Base-by-base conservation (phyloP, 2,797 vertebrate species). In the Crax fasciolata region DNA sequence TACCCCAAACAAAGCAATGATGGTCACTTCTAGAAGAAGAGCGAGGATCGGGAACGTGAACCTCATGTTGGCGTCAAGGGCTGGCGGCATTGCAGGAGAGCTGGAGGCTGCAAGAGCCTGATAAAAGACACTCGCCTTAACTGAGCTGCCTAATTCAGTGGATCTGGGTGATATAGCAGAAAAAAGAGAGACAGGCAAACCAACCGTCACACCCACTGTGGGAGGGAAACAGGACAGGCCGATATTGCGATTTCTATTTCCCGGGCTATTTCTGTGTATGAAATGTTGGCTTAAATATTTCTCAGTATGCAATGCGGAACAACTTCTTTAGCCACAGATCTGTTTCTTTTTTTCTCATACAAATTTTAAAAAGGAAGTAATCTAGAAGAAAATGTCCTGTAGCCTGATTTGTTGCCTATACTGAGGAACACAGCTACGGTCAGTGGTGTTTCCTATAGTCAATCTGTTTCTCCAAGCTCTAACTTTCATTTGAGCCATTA, bases 1-100 rank as follows among this genome's bases (percentile, higher is more conserved):
- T 70, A 99, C 44, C 4, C 93, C 98, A 77, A 98, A 99, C 95
- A 99, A 97, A 97, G 98, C 51, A 91, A 99, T 99, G 95, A 98
- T 98, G 88, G 97, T 58, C 84, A 98, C 92, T 97, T 99, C 98
- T 96, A 99, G 97, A 89, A 73, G 12, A 96, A 99, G 94, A 21
- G 99, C 99, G 94, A 98, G 5, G 39, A 99, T 84, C 14, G 99
- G 98, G 88, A 99, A 99, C 97, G 98, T 99, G 84, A 98, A 58
- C 98, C 98, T 99, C 99, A 99, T 99, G 98, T 98, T 99, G 98
- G 98, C 98, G 93, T 98, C 91, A 73, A 97, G 87, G 65, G 66
- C 98, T 28, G 98, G 97, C 97, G 98, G 97, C 98, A 98, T 98
- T 95, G 79, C 97, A 75, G 85, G 35, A 70, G 59, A 82, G 92